Conservation (phyloP, 1,140 invertebrate genomes). For the Diorhabda elongata region DNA sequence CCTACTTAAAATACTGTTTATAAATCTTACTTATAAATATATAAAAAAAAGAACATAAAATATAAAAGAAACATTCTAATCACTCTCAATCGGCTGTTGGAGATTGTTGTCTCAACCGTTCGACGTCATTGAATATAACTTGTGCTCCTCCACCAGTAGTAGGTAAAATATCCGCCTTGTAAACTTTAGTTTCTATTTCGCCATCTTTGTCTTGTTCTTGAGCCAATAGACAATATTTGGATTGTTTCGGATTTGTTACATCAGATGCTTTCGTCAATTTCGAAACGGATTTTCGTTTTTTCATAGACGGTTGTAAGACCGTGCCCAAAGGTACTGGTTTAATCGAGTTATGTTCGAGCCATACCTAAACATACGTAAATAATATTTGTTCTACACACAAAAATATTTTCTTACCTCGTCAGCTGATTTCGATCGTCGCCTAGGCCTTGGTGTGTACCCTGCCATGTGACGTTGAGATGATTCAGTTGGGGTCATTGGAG, state of each 20-base stretch:
- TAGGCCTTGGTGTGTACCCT: background rate
- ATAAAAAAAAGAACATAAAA: too few relatives aligned
- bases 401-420: slow-evolving; percentile 6
- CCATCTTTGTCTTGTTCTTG: slow-evolving; percentile 89
- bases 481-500: slow-evolving; percentile 8
- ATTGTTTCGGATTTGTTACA: slow-evolving; percentile 67
- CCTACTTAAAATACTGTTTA: too few relatives aligned
- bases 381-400: background rate
- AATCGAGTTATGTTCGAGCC: slow-evolving; percentile 86
- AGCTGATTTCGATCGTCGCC: slow-evolving; percentile 21
- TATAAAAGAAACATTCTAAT: background rate
- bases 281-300: slow-evolving; percentile 76
- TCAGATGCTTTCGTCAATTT: slow-evolving; percentile 70
- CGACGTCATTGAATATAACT: slow-evolving; percentile 93
- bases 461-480: slow-evolving; percentile 1
- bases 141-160: slow-evolving; percentile 91
- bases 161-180: slow-evolving; percentile 87
- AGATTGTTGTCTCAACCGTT: slow-evolving; percentile 81
- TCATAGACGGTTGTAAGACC: slow-evolving; percentile 80
- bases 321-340: slow-evolving; percentile 73
- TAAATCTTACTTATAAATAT: too few relatives aligned
- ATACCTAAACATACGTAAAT: slow-evolving; percentile 53
- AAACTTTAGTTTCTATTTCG: slow-evolving; percentile 86
- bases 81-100: slow-evolving; percentile 51
- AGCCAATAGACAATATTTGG: slow-evolving; percentile 86